Evolutionary conservation across 2,797 vertebrate species (phyloP), one percentile per base, ranked within the genome.

Genomic region (Heterohyrax brucei): DNA sequence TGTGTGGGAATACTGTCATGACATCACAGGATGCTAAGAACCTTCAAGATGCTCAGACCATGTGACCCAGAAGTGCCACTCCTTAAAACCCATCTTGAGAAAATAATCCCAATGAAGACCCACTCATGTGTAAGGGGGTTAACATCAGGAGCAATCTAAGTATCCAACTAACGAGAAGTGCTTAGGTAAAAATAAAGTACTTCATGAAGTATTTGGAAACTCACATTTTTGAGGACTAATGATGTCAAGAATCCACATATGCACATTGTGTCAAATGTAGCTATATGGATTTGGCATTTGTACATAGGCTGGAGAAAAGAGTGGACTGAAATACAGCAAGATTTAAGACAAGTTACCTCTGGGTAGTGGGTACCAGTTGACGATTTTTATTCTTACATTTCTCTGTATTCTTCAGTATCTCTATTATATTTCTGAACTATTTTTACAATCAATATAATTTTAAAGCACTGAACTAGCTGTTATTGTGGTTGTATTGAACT

Each of bases 361-460:
- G 64, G 39, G 50, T 50, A 56, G 14, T 30, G 13, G 24, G 77
- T 4, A 72, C 21, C 22, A 7, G 18, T 1, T 28, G n/a, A 7
- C 18, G 8, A 53, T n/a, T 91, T 95, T 83, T 80, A 68, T 80
- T 86, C 46, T 87, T 73, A 61, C 3, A 19, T 39, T 80, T 87
- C 87, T 62, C n/a, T 46, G 9, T 77, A n/a, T 72, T 93, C 91
- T 73, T 88, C 70, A 87, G 50, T 75, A 8, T 83, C 48, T 70
- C 75, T 75, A 44, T 68, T 87, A 84, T 62, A 48, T n/a, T 78
- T 68, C 39, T 72, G 72, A 68, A 39, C 10, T 92, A 28, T 91
- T 19, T 83, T 86, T 76, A 68, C 3, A 72, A 91, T 7, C 48
- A 77, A 30, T 48, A 19, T n/a, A n/a, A 30, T 80, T 94, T 66